These are phyloP conservation scores for Nephila pilipes DNA, from an alignment of 1,140 invertebrate species.

Conservation along the genomic window DNA sequence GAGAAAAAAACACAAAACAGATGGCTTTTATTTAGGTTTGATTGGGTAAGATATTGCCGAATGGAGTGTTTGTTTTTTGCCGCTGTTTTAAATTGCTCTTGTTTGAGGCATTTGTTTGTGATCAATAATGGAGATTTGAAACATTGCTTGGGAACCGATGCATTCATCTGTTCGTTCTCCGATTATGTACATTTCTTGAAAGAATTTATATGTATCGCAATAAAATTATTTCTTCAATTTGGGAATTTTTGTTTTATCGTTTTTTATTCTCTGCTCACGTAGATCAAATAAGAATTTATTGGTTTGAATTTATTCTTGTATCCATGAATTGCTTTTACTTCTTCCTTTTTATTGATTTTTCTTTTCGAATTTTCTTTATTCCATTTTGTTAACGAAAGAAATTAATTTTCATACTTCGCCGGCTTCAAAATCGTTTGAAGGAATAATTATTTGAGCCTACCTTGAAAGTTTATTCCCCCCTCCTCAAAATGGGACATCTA, in stretches of 20 bases:
- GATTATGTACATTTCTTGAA: not conserved
- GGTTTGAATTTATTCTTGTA: not conserved
- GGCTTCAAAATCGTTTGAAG: too few species aligned
- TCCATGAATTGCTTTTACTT: not conserved
- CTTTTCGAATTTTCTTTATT: not conserved
- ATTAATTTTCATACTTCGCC: too few species aligned
- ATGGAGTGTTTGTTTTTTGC: not conserved
- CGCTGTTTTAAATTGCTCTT: not conserved
- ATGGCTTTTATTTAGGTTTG: not conserved
- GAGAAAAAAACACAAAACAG: not conserved
- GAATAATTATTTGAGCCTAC: too few species aligned
- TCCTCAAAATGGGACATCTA: too few species aligned
- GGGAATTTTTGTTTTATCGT: not conserved
- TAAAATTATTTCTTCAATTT: not conserved
- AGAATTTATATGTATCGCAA: not conserved
- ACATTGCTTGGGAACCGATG: not conserved
- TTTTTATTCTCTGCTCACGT: not conserved
- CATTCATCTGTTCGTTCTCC: not conserved
- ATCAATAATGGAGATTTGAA: not conserved
- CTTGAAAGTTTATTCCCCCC: too few species aligned
- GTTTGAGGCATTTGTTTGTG: not conserved
- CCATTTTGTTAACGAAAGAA: too few species aligned
- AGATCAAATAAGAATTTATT: not conserved
- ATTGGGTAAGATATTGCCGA: conserved; percentile 6
- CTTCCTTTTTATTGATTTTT: not conserved